Base-by-base conservation (phyloP, 92 coral and sea anemone genomes). In the Porites rus region DNA sequence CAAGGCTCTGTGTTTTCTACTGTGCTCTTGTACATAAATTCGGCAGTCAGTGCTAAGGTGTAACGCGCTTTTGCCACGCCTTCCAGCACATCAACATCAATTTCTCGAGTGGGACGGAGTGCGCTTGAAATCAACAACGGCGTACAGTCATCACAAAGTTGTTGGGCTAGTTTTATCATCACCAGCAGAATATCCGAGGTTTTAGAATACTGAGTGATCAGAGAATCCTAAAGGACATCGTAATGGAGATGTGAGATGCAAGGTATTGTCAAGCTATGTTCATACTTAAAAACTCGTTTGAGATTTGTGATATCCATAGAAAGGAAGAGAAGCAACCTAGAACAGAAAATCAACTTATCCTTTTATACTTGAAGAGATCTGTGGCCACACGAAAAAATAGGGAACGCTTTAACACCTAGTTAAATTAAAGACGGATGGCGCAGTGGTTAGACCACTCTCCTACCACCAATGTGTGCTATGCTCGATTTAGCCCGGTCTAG, bases 51-150 rank as follows among this genome's bases (percentile, higher is more conserved):
- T 46, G 88, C 78, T 67, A 93, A 50, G 74, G 80, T 84, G 62
- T 91, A 87, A 18, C 96, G 92, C 10, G 90, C 90, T 59, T 86
- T 93, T 50, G 94, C 92, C 21, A 91, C 89, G 60, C 89, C 89
- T 76, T 93, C 96, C 51, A 93, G 74, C 4, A 80, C 84, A 21
- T 84, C 20, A 70, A 91, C 89, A 72, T 88, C 92, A 71, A 93
- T 86, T 13, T 56, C 88, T 21, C 73, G 87, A 0, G 28, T 53
- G 46, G 59, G 62, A 25, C 68, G 66, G 9, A 58, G 54, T 46
- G 69, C 7, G 64, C 46, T 65, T 75, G 93, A 53, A 9, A 25
- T 71, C 62, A 83, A 18, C 10, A 46, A 51, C 7, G 79, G 72
- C 31, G 87, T 64, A 10, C 79, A 83, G 60, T 86, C 88, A 25